Conservation (phyloP, 2,888 invertebrate genomes). For the Sphecodes monilicornis region DNA sequence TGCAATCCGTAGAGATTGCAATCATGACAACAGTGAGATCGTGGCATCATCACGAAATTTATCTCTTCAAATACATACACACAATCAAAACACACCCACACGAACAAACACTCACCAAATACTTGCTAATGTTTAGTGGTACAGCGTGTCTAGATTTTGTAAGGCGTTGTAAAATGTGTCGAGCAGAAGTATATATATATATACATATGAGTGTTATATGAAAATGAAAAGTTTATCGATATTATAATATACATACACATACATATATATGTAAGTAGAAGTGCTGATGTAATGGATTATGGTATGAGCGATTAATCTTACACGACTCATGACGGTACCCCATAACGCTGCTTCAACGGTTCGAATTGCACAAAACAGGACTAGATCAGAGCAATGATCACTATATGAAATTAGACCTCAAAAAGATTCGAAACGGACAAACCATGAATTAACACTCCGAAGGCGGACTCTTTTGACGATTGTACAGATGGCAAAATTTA, state of each 20-base stretch:
- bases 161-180: constrained; percentile 65
- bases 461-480: too few relatives aligned
- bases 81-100: not conserved
- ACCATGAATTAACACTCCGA: not conserved
- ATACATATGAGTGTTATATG: constrained; percentile 65
- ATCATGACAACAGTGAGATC: constrained; percentile 37
- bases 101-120: constrained; percentile 29
- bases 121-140: constrained; percentile 40
- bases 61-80: constrained; percentile 10
- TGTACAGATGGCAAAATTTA: too few relatives aligned
- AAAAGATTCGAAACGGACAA: not conserved
- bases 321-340: constrained; percentile 19
- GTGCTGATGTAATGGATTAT: constrained; percentile 58
- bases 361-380: constrained; percentile 55
- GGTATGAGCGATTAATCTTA: constrained; percentile 55
- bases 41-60: constrained; percentile 32
- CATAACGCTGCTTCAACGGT: constrained; percentile 30
- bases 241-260: constrained; percentile 15
- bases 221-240: constrained; percentile 58
- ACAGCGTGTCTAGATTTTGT: constrained; percentile 63
- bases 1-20: constrained; percentile 44
- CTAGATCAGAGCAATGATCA: not conserved
- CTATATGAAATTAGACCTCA: not conserved
- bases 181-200: constrained; percentile 56
- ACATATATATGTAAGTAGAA: constrained; percentile 58